Evolutionary conservation across 2,797 vertebrate genomes (phyloP).

Genomic region (Lithobates sylvaticus): DNA sequence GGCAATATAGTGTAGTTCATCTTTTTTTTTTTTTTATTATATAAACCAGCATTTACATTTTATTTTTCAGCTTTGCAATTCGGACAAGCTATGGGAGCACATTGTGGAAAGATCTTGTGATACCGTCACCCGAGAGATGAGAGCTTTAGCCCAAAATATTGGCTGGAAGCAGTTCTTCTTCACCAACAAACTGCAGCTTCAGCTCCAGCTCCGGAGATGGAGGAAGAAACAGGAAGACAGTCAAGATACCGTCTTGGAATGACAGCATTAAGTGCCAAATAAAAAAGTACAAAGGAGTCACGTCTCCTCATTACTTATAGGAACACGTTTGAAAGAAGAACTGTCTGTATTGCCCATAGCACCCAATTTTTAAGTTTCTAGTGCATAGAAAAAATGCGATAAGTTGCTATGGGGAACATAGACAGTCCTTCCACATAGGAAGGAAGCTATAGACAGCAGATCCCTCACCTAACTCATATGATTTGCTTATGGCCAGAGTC

Average conservation of each 20-base stretch:
- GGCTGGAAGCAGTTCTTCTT: constrained; percentile 86
- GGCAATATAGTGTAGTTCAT: too few relatives aligned
- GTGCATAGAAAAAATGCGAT: neutral
- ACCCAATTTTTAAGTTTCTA: neutral
- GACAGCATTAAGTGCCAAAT: neutral
- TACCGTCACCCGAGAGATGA: constrained; percentile 76
- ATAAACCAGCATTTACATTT: neutral
- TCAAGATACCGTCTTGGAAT: neutral
- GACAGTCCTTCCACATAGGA: too few relatives aligned
- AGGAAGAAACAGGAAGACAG: constrained; percentile 62
- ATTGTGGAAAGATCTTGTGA: constrained; percentile 72
- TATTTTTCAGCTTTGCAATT: constrained; percentile 76
- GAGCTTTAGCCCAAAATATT: constrained; percentile 75
- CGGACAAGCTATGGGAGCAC: constrained; percentile 81
- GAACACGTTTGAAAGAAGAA: neutral
- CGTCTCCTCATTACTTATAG: neutral
- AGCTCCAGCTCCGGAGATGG: constrained; percentile 79
- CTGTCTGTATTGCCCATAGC: neutral
- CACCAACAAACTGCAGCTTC: constrained; percentile 83
- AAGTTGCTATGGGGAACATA: too few relatives aligned
- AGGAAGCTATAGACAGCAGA: too few relatives aligned
- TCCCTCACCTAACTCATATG: too few relatives aligned
- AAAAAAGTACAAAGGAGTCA: neutral
- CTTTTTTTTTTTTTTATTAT: neutral
- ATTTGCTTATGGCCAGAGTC: too few relatives aligned